phyloP scores from a whole-genome alignment of 2,888 invertebrate species.

The Erebia epiphron region DNA sequence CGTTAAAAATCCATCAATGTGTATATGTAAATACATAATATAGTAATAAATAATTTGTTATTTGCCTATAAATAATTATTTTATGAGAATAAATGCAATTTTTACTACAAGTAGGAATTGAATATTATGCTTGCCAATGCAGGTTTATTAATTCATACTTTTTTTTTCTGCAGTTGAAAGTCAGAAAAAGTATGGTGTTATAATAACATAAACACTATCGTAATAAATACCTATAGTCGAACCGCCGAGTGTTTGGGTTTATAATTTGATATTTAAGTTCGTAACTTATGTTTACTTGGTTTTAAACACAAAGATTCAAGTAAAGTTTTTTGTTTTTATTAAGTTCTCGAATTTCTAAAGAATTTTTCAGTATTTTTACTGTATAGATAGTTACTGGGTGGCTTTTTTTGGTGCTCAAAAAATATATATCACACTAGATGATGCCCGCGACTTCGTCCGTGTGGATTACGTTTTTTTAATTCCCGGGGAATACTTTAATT shows the following conservation, averaged over 20 bases:
- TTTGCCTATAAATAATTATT: not conserved
- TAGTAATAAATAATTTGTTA: not conserved
- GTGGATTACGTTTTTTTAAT: too few relatives aligned
- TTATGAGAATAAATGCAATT: not conserved
- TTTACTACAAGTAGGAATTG: not conserved
- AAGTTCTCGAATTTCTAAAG: constrained; percentile 1
- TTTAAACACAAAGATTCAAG: not conserved
- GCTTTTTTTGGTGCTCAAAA: too few relatives aligned
- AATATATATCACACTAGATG: too few relatives aligned
- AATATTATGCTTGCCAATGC: not conserved
- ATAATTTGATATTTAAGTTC: constrained; percentile 45
- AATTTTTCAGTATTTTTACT: not conserved
- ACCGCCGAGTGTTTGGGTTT: not conserved
- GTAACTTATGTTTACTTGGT: constrained; percentile 17
- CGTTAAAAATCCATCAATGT: not conserved
- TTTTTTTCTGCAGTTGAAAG: not conserved
- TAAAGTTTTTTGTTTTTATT: not conserved
- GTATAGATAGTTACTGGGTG: too few relatives aligned
- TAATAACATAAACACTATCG: too few relatives aligned
- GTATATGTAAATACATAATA: not conserved
- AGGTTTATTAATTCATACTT: not conserved
- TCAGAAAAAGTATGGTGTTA: not conserved
- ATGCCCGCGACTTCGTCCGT: too few relatives aligned
- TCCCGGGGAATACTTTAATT: too few relatives aligned
- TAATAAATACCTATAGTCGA: not conserved